Evolutionary conservation across 2,888 invertebrate genomes (phyloP).

Genomic region (Campoplex capitator): DNA sequence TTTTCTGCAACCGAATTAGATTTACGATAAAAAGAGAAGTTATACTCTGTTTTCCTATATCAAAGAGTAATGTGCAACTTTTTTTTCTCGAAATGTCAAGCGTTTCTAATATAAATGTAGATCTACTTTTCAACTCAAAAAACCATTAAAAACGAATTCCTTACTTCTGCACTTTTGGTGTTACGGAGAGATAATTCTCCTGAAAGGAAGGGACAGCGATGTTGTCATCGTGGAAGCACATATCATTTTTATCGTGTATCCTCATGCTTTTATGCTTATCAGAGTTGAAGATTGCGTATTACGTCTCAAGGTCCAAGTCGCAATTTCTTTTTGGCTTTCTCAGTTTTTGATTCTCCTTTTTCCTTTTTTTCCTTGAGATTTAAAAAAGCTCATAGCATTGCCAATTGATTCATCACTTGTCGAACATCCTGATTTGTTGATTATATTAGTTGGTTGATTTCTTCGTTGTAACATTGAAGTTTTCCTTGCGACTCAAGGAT

Average conservation of each 20-base stretch:
- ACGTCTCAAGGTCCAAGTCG: slow-evolving; percentile 98
- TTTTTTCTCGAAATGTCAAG: too few species aligned
- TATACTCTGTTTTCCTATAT: too few species aligned
- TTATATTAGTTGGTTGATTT: slow-evolving; percentile 92
- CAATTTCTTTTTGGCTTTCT: slow-evolving; percentile 91
- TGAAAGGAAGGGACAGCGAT: slow-evolving; percentile 98
- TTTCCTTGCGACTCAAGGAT: slow-evolving; percentile 96
- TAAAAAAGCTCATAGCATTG: slow-evolving; percentile 88
- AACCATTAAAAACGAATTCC: slow-evolving; percentile 67
- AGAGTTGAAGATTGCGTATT: slow-evolving; percentile 93
- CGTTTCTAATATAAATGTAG: not conserved
- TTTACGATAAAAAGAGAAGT: too few species aligned
- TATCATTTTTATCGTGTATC: slow-evolving; percentile 92
- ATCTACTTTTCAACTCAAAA: not conserved
- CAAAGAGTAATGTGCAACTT: too few species aligned
- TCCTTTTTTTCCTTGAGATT: slow-evolving; percentile 47
- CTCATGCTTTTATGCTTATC: slow-evolving; percentile 92
- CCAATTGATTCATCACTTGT: slow-evolving; percentile 95
- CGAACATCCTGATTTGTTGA: slow-evolving; percentile 97
- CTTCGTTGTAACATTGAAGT: slow-evolving; percentile 91
- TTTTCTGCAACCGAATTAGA: too few species aligned
- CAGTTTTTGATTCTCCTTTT: slow-evolving; percentile 61
- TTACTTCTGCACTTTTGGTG: slow-evolving; percentile 91
- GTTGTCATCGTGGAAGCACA: slow-evolving; percentile 99
- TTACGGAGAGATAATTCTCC: slow-evolving; percentile 96